Base-by-base conservation (phyloP, 35 echinoderm and acorn worm species). In the Lytechinus pictus region DNA sequence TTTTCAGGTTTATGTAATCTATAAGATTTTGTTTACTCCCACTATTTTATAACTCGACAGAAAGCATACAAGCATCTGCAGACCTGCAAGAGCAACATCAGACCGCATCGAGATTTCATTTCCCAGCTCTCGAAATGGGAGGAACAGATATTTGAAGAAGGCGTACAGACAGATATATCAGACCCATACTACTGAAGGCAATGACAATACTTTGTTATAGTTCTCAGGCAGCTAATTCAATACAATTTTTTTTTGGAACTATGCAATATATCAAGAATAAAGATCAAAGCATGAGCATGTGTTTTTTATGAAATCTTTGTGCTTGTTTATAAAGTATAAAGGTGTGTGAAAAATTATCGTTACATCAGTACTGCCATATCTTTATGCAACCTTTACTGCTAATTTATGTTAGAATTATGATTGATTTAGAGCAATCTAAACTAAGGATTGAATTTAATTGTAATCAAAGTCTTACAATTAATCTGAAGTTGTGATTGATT, bases 71-170 rank as follows among this genome's bases (percentile, higher is more conserved):
- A 94, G 51, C 98, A 99, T 86, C 95, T 99, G 52, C 88, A 92
- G 57, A 94, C 55, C 61, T 99, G 98, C 91, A 99, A 98, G 94
- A 60, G 93, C 28, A 99, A 97, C 86, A 99, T 99, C 14, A 96
- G 98, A 61, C 98, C 98, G 29, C 97, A 97, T 29, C 93, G 98
- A 86, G 94, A 56, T 33, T 99, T 99, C 86, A 89, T 99, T 27
- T 52, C 92, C 71, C 98, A 99, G 98, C 95, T 99, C 5, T 98
- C 98, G 24, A 96, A 95, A 86, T 99, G 98, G 98, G 97, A 99
- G 71, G 86, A 97, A 58, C 88, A 94, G 24, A 51, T 98, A 53
- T 97, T 97, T 90, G 95, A 95, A 71, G 98, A 99, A 29, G 95
- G n/a, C 1, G 51, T 95, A 5, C 92, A 93, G 92, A 99, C 98